Conservation (phyloP, 1,140 invertebrate genomes). For the Dinothrombium tinctorium region DNA sequence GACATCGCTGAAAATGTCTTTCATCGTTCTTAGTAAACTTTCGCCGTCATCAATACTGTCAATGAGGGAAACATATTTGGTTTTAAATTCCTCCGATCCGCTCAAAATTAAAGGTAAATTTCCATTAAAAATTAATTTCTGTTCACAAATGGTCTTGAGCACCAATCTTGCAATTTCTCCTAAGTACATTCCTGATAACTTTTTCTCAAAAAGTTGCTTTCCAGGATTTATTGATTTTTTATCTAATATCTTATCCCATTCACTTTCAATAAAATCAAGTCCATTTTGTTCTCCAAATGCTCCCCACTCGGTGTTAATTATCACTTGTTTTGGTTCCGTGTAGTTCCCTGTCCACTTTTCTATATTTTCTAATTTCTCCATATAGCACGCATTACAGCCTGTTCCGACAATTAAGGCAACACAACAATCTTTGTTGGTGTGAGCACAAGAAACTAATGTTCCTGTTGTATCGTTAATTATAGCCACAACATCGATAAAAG, state of each 20-base stretch:
- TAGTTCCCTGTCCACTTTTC: slow-evolving; percentile 7
- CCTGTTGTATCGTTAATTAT: slow-evolving; percentile 92
- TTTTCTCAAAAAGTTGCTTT: slow-evolving; percentile 45
- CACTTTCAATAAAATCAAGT: slow-evolving; percentile 62
- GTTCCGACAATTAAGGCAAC: slow-evolving; percentile 80
- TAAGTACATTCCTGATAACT: slow-evolving; percentile 41
- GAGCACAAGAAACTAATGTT: slow-evolving; percentile 88
- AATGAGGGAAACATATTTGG: no score
- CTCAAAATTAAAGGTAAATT: no score
- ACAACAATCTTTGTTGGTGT: slow-evolving; percentile 60
- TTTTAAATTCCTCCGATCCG: no score
- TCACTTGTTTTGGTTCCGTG: slow-evolving; percentile 28
- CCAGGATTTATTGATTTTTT: slow-evolving; percentile 32
- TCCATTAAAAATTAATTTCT: slow-evolving; percentile 47
- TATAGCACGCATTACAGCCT: slow-evolving; percentile 89
- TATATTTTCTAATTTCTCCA: slow-evolving; percentile 55
- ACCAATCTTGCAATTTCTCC: slow-evolving; percentile 35
- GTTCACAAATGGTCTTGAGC: slow-evolving; percentile 45
- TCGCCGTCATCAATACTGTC: no score
- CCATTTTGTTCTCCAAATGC: slow-evolving; percentile 77
- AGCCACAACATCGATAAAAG: slow-evolving; percentile 58
- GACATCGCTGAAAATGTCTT: no score
- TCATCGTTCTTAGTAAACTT: no score
- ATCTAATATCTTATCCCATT: slow-evolving; percentile 69
- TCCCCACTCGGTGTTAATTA: slow-evolving; percentile 92